Evolutionary conservation across 2,113 vertebrate genomes (phyloP).

Genomic region (Cercopithecus mona): DNA sequence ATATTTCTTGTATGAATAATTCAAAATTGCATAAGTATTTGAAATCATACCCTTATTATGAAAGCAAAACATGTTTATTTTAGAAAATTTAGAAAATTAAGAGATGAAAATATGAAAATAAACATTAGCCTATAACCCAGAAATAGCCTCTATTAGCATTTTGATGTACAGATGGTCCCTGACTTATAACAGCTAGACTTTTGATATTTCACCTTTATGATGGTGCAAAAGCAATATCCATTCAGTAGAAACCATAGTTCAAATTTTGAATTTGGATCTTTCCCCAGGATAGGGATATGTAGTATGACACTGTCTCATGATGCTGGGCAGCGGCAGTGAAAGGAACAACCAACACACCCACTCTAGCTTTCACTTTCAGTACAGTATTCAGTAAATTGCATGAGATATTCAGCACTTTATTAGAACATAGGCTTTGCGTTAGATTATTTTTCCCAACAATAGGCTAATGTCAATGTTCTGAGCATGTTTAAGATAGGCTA

Average conservation of each 20-base stretch:
- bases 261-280: neutral
- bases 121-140: neutral
- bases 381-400: neutral
- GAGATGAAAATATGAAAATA: constrained; percentile 8
- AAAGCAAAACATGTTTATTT: constrained; percentile 37
- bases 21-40: constrained; percentile 30
- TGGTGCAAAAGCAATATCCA: neutral
- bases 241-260: neutral
- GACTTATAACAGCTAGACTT: neutral
- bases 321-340: neutral
- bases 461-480: neutral
- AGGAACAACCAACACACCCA: neutral
- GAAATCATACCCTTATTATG: neutral
- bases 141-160: constrained; percentile 39
- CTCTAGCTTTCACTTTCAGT: neutral
- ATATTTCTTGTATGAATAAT: constrained; percentile 26
- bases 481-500: neutral
- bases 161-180: neutral
- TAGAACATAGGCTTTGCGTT: neutral
- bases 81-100: neutral
- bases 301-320: neutral
- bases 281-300: neutral
- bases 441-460: neutral
- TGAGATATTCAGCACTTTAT: neutral
- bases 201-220: neutral